Evolutionary conservation across 2,888 invertebrate species (phyloP), one percentile per base, ranked within the genome.

Genomic region (Notocelia uddmanniana): DNA sequence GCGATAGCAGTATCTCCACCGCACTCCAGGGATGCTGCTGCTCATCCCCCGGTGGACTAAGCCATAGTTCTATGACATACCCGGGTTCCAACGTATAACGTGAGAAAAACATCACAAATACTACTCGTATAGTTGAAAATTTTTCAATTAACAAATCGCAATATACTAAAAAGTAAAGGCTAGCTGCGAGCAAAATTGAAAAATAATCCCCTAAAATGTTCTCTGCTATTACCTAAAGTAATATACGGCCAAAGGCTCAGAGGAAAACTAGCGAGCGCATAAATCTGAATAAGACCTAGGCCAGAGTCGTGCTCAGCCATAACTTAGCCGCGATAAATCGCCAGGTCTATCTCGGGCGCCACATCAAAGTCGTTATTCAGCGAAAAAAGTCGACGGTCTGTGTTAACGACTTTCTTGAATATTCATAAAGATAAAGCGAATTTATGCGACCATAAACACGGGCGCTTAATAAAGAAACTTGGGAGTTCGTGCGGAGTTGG

Each of bases 361-460:
- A 50, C 67, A 68, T 67, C 67, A 72, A 55, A 67, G 48, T 62
- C 67, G 62, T 72, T 72, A 72, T 67, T 62, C 68, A 72, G 55
- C 18, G 54, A 31, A 72, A 72, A 72, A 34, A 67, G 72, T 67
- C 62, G 67, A 50, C 67, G 72, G 55, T 54, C 71, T 66, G 66
- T 71, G 66, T 71, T 71, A 72, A 72, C 80, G 82, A 80, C 81
- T 78, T 74, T 76, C 74, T 80, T 89, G 87, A 90, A 91, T 90
- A 91, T 90, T 90, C 89, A 91, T 89, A 88, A 89, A 90, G 89
- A 89, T 90, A 89, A 90, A 89, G 82, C 80, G 80, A 89, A 91
- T 89, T 90, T 89, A 90, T 89, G 83, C 78, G 81, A 84, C 86
- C 89, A 85, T 90, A 89, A 90, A 89, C 82, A 78, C 80, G 76